These are phyloP conservation scores for Cylloceria caligata DNA, from an alignment of 2,888 invertebrate genomes.

Conservation along the genomic window DNA sequence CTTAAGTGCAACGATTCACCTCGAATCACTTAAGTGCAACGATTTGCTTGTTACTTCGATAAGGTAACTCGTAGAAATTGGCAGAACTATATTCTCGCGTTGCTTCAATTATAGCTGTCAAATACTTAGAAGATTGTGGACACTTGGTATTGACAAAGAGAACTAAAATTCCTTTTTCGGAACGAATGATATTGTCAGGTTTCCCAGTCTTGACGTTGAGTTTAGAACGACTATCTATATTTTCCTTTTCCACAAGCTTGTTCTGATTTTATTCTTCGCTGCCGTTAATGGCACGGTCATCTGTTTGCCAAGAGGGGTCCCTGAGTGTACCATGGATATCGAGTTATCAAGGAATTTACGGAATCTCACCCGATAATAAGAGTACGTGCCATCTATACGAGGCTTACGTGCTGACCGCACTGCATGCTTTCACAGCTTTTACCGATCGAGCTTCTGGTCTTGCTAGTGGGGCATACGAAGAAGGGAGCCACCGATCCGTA, in stretches of 20 bases:
- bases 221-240: neutral
- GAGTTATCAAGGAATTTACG: slow-evolving; percentile 71
- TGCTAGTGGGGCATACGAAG: slow-evolving; percentile 68
- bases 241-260: slow-evolving; percentile 5
- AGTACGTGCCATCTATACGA: slow-evolving; percentile 66
- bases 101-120: too few species aligned
- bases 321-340: slow-evolving; percentile 36
- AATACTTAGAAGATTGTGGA: too few species aligned
- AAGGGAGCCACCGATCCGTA: slow-evolving; percentile 70
- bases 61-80: too few species aligned
- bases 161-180: too few species aligned
- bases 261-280: slow-evolving; percentile 16
- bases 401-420: slow-evolving; percentile 40
- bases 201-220: neutral
- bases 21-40: too few species aligned
- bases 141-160: too few species aligned
- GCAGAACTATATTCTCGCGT: too few species aligned
- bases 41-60: too few species aligned
- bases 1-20: too few species aligned
- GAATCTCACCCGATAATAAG: slow-evolving; percentile 72
- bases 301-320: slow-evolving; percentile 20
- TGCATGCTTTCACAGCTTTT: slow-evolving; percentile 4
- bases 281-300: slow-evolving; percentile 22
- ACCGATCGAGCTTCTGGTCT: slow-evolving; percentile 16
- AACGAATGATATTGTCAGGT: neutral